Evolutionary conservation across 1,140 invertebrate species (phyloP).

Genomic region (Lucilia sericata): DNA sequence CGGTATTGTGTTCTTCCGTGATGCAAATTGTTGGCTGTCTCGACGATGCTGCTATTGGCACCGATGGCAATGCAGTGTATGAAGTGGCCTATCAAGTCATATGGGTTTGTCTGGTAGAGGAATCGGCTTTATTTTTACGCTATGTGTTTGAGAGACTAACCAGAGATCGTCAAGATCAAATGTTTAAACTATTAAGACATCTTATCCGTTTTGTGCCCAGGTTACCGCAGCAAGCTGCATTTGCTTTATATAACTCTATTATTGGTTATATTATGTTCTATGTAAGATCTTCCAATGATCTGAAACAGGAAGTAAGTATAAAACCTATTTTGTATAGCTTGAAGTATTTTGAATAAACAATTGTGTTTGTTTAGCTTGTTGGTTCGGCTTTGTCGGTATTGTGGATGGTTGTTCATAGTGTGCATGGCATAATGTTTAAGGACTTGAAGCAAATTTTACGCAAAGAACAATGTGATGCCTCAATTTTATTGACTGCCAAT

Average conservation of each 20-base stretch:
- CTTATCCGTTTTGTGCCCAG: conserved; percentile 93
- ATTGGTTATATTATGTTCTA: conserved; percentile 99
- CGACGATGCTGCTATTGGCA: conserved; percentile 95
- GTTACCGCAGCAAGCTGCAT: conserved; percentile 96
- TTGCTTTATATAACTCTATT: conserved; percentile 98
- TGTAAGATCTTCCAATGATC: conserved; percentile 93
- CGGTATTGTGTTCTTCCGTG: conserved; percentile 93
- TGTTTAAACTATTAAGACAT: conserved; percentile 94
- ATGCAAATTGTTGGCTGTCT: conserved; percentile 94
- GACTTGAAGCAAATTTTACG: conserved; percentile 98
- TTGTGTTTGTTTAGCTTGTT: conserved; percentile 73
- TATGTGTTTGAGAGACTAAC: conserved; percentile 97
- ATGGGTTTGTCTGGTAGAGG: conserved; percentile 98
- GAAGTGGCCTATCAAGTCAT: conserved; percentile 93
- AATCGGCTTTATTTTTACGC: conserved; percentile 94
- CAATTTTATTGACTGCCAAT: conserved; percentile 96
- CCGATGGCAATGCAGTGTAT: conserved; percentile 92
- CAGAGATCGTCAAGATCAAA: conserved; percentile 93
- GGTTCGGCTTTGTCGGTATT: conserved; percentile 93
- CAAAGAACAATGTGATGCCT: conserved; percentile 99
- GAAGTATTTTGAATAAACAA: not conserved
- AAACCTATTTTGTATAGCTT: not conserved
- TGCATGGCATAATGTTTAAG: conserved; percentile 99
- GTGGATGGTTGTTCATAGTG: conserved; percentile 97
- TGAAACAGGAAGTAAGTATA: conserved; percentile 79